Conservation (phyloP, 2,888 invertebrate species). For the Eupithecia vulgata region DNA sequence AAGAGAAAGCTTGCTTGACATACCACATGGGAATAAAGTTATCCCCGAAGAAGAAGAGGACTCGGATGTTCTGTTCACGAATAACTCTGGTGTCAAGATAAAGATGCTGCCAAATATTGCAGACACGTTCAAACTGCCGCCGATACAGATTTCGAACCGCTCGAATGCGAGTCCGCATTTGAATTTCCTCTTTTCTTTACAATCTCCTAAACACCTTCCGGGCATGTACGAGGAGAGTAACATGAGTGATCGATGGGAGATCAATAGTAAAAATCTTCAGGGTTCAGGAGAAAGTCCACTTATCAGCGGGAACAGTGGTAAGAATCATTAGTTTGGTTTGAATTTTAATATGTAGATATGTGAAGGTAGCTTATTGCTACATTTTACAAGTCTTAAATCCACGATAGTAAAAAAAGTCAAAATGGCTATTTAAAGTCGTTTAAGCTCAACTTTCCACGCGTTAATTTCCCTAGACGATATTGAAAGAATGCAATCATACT, state of each 20-base stretch:
- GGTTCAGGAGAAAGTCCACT: constrained; percentile 69
- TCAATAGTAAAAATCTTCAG: constrained; percentile 53
- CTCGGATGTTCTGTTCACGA: constrained; percentile 56
- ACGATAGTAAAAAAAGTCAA: too few species aligned
- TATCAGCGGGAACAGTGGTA: constrained; percentile 61
- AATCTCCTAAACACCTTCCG: constrained; percentile 47
- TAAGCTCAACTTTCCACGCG: too few species aligned
- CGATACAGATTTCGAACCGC: constrained; percentile 62
- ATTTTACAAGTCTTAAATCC: too few species aligned
- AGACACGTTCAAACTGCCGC: constrained; percentile 66
- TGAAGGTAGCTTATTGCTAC: background rate
- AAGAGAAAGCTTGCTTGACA: constrained; percentile 60
- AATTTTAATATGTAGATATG: background rate
- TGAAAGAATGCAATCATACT: too few species aligned
- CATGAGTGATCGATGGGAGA: constrained; percentile 60
- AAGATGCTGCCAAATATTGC: constrained; percentile 54
- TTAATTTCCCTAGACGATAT: too few species aligned
- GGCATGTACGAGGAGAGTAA: constrained; percentile 50
- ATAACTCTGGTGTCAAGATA: constrained; percentile 57
- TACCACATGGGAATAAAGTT: constrained; percentile 49
- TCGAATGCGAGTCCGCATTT: constrained; percentile 61
- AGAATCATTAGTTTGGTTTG: constrained; percentile 29
- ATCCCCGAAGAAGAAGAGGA: constrained; percentile 15
- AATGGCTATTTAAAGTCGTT: too few species aligned
- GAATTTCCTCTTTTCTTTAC: constrained; percentile 61